Base-by-base conservation (phyloP, 1,140 invertebrate genomes). In the Zaprionus kolodkinae region DNA sequence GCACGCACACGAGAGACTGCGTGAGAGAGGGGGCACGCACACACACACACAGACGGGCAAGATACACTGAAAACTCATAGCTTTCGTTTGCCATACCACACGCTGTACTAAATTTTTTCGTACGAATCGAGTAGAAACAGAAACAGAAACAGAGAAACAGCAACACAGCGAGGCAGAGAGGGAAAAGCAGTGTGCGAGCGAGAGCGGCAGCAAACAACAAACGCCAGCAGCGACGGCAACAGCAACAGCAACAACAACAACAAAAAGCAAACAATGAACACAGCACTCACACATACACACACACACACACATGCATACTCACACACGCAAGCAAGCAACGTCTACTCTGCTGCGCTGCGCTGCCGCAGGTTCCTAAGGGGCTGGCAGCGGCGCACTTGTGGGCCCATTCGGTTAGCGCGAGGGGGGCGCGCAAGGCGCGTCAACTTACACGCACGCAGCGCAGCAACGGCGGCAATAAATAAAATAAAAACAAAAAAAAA, bases 61-160 rank as follows among this genome's bases (percentile, higher is more conserved):
- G 81, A 88, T 88, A 88, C 85, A 88, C 86, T 88, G 85, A 89
- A 81, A 88, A 88, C 85, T 88, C 81, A 88, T 88, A 88, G 85
- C 85, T 88, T 88, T 88, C 85, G 86, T 88, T 88, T 88, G 85
- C 85, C 85, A 88, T 88, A 88, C 85, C 85, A 88, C 66, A 89
- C 85, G 85, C 85, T 88, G 85, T 88, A 88, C 84, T 89, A 88
- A 79, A 88, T 84, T 88, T 84, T 86, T 82, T 82, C 72, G 67
- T 79, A 87, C 83, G 84, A 87, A 88, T 64, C 65, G 73, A 84
- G 81, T 80, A 81, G 75, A 81, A 89, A 81, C 74, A 66, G 75
- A 81, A 89, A 81, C 74, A 66, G 81, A 86, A 77, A 59, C 72
- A 64, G 66, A 64, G 66, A 74, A 84, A 82, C 79, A 81, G 33